Percentiles rank a stretch among this genome's conserved stretches.
These are phyloP conservation scores for Hipparchia sbordonii DNA, from an alignment of 2,888 invertebrate species.

Conservation along the genomic window DNA sequence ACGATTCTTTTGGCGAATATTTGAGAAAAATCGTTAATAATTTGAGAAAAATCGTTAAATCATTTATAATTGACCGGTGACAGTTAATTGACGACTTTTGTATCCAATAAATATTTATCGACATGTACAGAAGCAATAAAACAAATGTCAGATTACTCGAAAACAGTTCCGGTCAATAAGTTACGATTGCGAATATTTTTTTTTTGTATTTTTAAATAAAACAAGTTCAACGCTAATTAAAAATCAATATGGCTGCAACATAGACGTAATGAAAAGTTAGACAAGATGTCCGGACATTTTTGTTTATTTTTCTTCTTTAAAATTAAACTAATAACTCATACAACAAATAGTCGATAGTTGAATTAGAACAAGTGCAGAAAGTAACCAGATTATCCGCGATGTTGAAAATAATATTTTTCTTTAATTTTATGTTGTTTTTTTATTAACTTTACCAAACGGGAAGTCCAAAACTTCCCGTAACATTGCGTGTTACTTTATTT, in stretches of 20 bases:
- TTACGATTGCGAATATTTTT: conserved; percentile 31
- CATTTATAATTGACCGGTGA: background rate
- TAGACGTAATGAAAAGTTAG: conserved; percentile 5
- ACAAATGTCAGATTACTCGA: conserved; percentile 24
- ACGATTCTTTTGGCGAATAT: no score
- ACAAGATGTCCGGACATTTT: background rate
- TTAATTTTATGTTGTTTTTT: no score
- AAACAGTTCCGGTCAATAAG: conserved; percentile 41
- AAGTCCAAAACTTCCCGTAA: no score
- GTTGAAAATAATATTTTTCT: no score
- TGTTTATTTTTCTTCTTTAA: background rate
- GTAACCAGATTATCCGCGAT: no score
- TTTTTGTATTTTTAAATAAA: conserved; percentile 25
- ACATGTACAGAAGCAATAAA: conserved; percentile 24
- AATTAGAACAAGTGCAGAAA: no score
- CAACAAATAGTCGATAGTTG: no score
- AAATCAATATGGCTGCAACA: conserved; percentile 60
- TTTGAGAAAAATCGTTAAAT: no score
- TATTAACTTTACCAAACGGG: no score
- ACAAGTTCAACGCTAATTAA: conserved; percentile 61
- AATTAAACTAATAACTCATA: no score
- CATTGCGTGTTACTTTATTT: no score
- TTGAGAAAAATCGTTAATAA: no score
- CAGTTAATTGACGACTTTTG: conserved; percentile 12
- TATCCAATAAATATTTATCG: conserved; percentile 9